phyloP scores from a whole-genome alignment of 2,113 vertebrate genomes.

The Sebastes schlegelii region DNA sequence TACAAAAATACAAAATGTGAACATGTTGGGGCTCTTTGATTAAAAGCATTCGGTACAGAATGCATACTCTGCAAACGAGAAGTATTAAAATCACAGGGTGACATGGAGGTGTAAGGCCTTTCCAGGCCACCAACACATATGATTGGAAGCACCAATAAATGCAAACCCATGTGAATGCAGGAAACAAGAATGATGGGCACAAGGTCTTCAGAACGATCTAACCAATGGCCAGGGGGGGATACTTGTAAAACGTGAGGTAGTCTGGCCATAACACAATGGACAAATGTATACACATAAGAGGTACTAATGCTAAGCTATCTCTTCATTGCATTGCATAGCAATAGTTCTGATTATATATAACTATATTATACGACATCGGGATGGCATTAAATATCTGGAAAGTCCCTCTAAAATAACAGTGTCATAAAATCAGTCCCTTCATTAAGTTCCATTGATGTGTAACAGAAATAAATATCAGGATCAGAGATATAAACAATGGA shows the following conservation, averaged over 20 bases:
- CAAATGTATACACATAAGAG: conserved; percentile 26
- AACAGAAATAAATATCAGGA: conserved; percentile 52
- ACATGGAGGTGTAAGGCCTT: background rate
- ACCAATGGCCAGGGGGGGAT: background rate
- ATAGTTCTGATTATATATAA: conserved; percentile 3
- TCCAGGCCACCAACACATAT: background rate
- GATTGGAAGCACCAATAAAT: background rate
- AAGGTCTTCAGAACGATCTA: background rate
- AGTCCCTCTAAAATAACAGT: conserved; percentile 13
- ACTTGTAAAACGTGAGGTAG: conserved; percentile 71
- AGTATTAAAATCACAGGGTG: background rate
- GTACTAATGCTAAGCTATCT: conserved; percentile 29
- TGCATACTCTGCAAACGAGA: background rate
- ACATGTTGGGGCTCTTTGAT: background rate
- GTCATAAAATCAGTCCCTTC: conserved; percentile 65
- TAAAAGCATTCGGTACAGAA: background rate
- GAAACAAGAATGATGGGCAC: background rate
- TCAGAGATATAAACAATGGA: background rate
- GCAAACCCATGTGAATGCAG: background rate
- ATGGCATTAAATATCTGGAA: conserved; percentile 13
- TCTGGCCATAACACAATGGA: conserved; percentile 32
- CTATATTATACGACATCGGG: conserved; percentile 11
- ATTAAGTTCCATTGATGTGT: conserved; percentile 48
- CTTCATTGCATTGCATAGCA: conserved; percentile 60
- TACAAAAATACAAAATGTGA: background rate